Evolutionary conservation across 2,797 vertebrate genomes (phyloP).

Genomic region (Gymnoscopelus microlampas): DNA sequence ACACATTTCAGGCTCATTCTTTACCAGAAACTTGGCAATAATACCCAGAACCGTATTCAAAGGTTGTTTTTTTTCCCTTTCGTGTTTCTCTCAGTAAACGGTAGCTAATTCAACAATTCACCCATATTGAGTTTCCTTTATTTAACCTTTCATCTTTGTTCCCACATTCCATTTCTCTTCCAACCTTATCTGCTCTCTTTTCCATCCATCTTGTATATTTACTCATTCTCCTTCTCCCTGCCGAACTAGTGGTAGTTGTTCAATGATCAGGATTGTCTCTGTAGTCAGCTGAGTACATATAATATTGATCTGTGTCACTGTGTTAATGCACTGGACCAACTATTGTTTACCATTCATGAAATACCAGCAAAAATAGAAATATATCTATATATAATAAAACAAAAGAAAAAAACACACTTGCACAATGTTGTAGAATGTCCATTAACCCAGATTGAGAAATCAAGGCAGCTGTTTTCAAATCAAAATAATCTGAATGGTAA

Average conservation of each 20-base stretch:
- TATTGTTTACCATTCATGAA: constrained; percentile 96
- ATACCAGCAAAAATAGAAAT: constrained; percentile 87
- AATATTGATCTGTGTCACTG: constrained; percentile 82
- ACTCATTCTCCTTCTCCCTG: constrained; percentile 58
- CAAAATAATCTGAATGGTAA: constrained; percentile 90
- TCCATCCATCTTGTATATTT: constrained; percentile 76
- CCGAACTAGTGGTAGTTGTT: constrained; percentile 78
- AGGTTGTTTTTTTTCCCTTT: constrained; percentile 6
- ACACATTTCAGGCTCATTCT: constrained; percentile 24
- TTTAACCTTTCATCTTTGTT: constrained; percentile 29
- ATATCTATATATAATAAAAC: neutral
- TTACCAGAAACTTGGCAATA: constrained; percentile 75
- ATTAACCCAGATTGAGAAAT: constrained; percentile 81
- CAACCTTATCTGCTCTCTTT: constrained; percentile 6
- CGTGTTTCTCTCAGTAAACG: constrained; percentile 55
- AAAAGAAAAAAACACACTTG: constrained; percentile 80
- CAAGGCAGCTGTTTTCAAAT: constrained; percentile 94
- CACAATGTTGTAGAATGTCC: constrained; percentile 94
- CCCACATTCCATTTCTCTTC: constrained; percentile 17
- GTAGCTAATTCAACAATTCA: constrained; percentile 58
- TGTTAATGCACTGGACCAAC: constrained; percentile 95
- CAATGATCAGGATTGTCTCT: constrained; percentile 82
- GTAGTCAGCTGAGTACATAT: constrained; percentile 82
- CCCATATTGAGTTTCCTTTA: constrained; percentile 20
- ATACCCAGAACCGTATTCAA: constrained; percentile 56